Evolutionary conservation across 2,113 vertebrate genomes (phyloP), one percentile per base, ranked within the genome.

Genomic region (Clupea harengus): DNA sequence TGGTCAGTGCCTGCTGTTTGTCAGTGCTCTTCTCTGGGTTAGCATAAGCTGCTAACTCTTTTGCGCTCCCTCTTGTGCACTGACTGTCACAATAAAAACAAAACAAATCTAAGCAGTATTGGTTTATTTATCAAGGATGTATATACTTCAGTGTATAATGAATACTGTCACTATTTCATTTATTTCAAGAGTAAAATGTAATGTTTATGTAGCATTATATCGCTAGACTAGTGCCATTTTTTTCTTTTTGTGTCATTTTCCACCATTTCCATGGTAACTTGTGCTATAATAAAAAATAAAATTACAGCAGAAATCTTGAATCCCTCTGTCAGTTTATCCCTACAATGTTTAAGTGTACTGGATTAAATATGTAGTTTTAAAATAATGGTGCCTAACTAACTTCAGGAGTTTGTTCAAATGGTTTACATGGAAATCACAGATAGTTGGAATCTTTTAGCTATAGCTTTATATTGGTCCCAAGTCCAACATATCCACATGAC

Each of bases 51-150:
- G 72, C 50, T 45, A 45, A 52, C 60, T 25, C 5, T 0, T 57
- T 44, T 20, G 32, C n/a, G 17, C 50, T 78, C 85, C 75, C 81
- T 89, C 83, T 88, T 89, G 87, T 90, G 85, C 90, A 90, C 49
- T 72, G 82, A 72, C 88, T 87, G 91, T 89, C n/a, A n/a, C n/a
- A n/a, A n/a, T 89, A 88, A 83, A 89, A 84, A 84, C 87, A 86
- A 89, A 90, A 2, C 90, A 90, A 89, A 91, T 92, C 89, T 92
- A 93, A 91, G 89, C 96, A 97, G 96, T 97, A 93, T 97, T 96
- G 94, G 92, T 95, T 95, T 98, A 97, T 98, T 98, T 99, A 98
- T 98, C 96, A 94, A 95, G 96, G 93, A 89, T 98, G 97, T 99
- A 97, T 93, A 98, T 98, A 97, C 92, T 95, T 95, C 91, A 93